Evolutionary conservation across 2,797 vertebrate species (phyloP).

Genomic region (Sylvilagus floridanus): DNA sequence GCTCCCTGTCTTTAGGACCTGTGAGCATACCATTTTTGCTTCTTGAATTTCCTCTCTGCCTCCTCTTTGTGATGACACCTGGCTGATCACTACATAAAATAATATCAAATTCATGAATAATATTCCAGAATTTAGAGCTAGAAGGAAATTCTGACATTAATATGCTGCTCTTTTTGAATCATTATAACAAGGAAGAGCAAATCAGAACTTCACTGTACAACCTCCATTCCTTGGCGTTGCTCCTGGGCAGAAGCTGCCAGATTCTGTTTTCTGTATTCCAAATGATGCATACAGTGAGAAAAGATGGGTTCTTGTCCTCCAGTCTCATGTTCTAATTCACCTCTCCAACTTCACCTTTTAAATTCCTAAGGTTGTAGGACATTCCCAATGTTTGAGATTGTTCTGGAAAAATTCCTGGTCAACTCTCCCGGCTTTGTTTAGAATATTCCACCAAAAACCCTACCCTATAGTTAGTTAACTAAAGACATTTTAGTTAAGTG

Average conservation of each 20-base stretch:
- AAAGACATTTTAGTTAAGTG: not conserved
- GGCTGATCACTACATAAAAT: not conserved
- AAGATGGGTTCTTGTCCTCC: not conserved
- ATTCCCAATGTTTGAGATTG: not conserved
- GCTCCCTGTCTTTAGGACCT: not conserved
- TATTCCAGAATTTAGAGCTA: not conserved
- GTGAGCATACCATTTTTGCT: not conserved
- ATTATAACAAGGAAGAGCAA: not conserved
- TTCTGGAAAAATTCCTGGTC: not conserved
- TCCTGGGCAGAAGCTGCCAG: not conserved
- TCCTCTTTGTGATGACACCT: not conserved
- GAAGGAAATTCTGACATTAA: not conserved
- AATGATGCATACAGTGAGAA: not conserved
- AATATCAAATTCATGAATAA: not conserved
- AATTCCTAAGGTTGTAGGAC: not conserved
- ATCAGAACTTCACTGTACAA: not conserved
- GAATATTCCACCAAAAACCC: not conserved
- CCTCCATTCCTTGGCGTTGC: not conserved
- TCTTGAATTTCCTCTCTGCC: not conserved
- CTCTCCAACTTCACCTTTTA: not conserved
- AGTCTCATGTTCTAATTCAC: not conserved
- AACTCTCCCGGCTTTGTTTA: not conserved
- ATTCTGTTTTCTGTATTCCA: not conserved
- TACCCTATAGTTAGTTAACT: not conserved
- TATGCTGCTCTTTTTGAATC: not conserved